phyloP scores from a whole-genome alignment of 2,888 invertebrate genomes.

The Eudasyphora cyanicolor region DNA sequence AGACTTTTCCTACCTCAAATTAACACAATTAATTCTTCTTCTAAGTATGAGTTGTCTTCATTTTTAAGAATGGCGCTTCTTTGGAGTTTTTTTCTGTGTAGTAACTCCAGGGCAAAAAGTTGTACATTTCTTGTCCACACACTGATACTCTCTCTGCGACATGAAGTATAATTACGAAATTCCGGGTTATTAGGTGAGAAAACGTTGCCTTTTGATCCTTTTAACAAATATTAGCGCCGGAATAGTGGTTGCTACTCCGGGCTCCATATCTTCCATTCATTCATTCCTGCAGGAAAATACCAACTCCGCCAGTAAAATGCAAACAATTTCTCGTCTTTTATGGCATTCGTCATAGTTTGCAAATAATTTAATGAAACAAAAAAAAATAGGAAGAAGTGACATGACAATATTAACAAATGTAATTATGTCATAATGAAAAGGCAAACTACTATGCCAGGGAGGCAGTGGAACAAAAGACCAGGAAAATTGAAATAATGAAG shows the following conservation, averaged over 20 bases:
- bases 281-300: no score
- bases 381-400: slow-evolving; percentile 43
- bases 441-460: neutral
- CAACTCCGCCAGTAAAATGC: no score
- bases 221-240: neutral
- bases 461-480: slow-evolving; percentile 54
- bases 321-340: neutral
- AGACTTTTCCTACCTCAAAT: no score
- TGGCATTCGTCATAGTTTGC: slow-evolving; percentile 13
- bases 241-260: neutral
- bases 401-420: slow-evolving; percentile 65
- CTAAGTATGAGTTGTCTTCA: no score
- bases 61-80: neutral
- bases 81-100: neutral
- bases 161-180: neutral
- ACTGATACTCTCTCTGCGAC: neutral
- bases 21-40: no score
- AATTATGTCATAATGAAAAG: slow-evolving; percentile 62
- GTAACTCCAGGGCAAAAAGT: neutral
- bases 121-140: slow-evolving; percentile 2
- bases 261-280: neutral
- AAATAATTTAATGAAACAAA: neutral
- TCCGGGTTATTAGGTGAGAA: slow-evolving; percentile 13
- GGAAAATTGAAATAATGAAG: slow-evolving; percentile 35
- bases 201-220: slow-evolving; percentile 7